Evolutionary conservation across 1,140 invertebrate species (phyloP), one percentile per base, ranked within the genome.

Genomic region (Microplitis mediator): DNA sequence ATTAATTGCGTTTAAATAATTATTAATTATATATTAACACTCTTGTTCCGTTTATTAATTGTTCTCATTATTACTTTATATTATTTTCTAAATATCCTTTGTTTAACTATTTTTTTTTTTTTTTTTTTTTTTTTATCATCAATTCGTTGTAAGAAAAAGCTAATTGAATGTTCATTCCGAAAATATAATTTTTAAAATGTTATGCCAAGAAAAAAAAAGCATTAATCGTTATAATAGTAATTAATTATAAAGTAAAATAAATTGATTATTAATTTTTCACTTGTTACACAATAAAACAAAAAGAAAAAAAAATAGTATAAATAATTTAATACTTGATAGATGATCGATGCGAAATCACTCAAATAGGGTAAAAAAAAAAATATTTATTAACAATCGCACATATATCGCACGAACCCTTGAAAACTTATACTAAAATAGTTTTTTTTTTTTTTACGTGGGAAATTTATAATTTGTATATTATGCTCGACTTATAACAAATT

Each of bases 41-140:
- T 54, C n/a, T 13, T 35, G 50, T 67, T 67, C 34, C 39, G 39
- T 65, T 65, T 50, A 51, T 6, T 39, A 72, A 50, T 78, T 73
- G 45, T 72, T 75, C 72, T 69, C 62, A 74, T 74, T 54, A 54
- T 54, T 54, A 54, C 16, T 72, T 72, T 23, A 23, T 23, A 23
- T 23, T 23, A 23, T 23, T 23, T 23, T 23, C 23, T 23, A 23
- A 23, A 23, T 23, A 66, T 34, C 31, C 72, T 71, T 35, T 67
- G 23, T 67, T 64, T 32, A 5, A 2, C 16, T 62, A 39, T 39
- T 75, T 66, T 63, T 63, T 74, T 69, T 64, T 75, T 73, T 74
- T 73, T 32, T 32, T 66, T 63, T 56, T 16, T 69, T 70, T 50
- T 69, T 68, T 61, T 73, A 13, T 5, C 14, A 58, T 63, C n/a